Evolutionary conservation across 1,140 invertebrate genomes (phyloP), one percentile per base, ranked within the genome.

Genomic region (Muscidifurax raptorellus): DNA sequence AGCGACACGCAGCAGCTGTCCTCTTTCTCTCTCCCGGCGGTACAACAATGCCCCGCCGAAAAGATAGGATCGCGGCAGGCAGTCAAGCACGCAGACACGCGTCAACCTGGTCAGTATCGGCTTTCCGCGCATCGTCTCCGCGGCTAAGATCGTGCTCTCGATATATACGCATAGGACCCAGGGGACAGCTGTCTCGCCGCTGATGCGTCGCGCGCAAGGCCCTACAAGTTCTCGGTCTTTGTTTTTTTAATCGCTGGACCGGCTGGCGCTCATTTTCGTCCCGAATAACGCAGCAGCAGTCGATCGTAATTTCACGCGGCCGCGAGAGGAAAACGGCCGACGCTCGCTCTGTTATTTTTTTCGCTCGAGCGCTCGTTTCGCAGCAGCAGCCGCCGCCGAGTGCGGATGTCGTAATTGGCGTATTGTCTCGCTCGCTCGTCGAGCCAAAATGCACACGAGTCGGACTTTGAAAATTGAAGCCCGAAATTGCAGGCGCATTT

Each of bases 261-360:
- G 22, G 36, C 74, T 52, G 40, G 44, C 27, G 7, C 75, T 77
- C 13, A 25, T 59, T 25, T 28, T 76, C 40, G 18, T 2, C 0
- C 2, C 32, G 32, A 32, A 6, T 27, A 72, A 64, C 40, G 64
- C 59, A 59, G 52, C 52, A n/a, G 22, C 52, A 59, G 22, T n/a
- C 64, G 59, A 44, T 74, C 72, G 71, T 66, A 75, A 82, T 76
- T 83, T 83, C n/a, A 40, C 32, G 44, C n/a, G 22, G n/a, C n/a
- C 71, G 71, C 71, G 32, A 40, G 36, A 44, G 74, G 59, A 71
- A 79, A 83, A 36, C 12, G 64, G 32, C 27, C 27, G 22, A 1
- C 75, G 40, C 13, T 75, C n/a, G 15, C 30, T 75, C 36, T 6
- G 22, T 18, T 9, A n/a, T 75, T 75, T 44, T 74, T 75, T 44